Base-by-base conservation (phyloP, 2,888 invertebrate genomes). In the Epirrhoe tristata region DNA sequence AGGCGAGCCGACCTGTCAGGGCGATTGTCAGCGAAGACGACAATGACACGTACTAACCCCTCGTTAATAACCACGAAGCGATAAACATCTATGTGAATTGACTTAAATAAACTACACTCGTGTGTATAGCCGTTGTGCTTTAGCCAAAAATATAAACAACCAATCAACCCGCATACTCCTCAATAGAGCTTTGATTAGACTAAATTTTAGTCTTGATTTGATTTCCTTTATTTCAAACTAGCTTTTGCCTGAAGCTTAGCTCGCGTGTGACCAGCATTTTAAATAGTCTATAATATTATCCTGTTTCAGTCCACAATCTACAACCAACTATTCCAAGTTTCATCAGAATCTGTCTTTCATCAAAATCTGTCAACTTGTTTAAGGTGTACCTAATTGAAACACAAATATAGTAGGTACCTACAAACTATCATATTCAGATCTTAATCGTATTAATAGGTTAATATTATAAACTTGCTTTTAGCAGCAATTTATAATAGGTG, bases 1-100 rank as follows among this genome's bases (percentile, higher is more conserved):
- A 74, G 77, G 77, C 76, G 75, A 74, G 75, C 78, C 79, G 77
- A 76, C 78, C 81, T 86, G 88, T 90, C 89, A 88, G 76, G 81
- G 77, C 83, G 83, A 87, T 83, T 88, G 84, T 86, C 84, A 81
- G 78, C 75, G 75, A 76, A 73, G 74, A 74, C 67, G 67, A 75
- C 71, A 75, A 76, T 77, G 78, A 79, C 81, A 81, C 75, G 77
- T 76, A 75, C 74, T 77, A 73, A 64, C 67, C 54, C 63, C 56
- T 67, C 61, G 72, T 78, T 77, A 72, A 74, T 76, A 73, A 80
- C 73, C 66, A 67, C 72, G 67, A 68, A 63, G 60, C 56, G 69
- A 70, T 73, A 70, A 70, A 64, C 67, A 70, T 73, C 63, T 65
- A 63, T 66, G 62, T 55, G 62, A 73, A 67, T 71, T 63, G 66